Percentiles rank a stretch among this genome's conserved stretches.
Conservation (phyloP, 2,113 vertebrate genomes). For the Strix aluco region DNA sequence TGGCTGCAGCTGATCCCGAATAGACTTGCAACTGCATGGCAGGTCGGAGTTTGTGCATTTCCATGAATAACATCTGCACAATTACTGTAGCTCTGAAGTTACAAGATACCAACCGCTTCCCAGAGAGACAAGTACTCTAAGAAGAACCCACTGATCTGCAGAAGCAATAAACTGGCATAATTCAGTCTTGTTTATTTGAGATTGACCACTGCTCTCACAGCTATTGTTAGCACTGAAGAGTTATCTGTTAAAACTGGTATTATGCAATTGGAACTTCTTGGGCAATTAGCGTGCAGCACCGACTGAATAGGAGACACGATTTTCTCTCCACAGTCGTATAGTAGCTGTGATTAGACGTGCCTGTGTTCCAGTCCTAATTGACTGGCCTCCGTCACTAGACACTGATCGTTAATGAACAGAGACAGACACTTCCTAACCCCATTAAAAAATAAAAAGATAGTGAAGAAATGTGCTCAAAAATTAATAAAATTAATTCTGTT, state of each 20-base stretch:
- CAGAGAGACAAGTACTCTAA: background rate
- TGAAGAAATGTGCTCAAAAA: conserved; percentile 25
- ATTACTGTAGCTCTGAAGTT: background rate
- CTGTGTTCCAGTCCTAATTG: conserved; percentile 47
- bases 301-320: background rate
- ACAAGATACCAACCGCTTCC: background rate
- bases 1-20: background rate
- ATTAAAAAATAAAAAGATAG: conserved; percentile 6
- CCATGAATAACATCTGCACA: background rate
- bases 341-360: conserved; percentile 13
- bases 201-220: background rate
- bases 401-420: conserved; percentile 18
- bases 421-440: background rate
- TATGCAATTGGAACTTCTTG: background rate
- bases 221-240: background rate
- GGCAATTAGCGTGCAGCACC: background rate
- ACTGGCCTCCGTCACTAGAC: conserved; percentile 18
- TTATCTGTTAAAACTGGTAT: background rate
- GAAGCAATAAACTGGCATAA: background rate
- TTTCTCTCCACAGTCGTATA: background rate
- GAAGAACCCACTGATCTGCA: background rate
- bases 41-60: background rate
- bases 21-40: background rate
- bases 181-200: background rate
- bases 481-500: conserved; percentile 19